Evolutionary conservation across 2,888 invertebrate species (phyloP).

Genomic region (Coecobrya sp.): DNA sequence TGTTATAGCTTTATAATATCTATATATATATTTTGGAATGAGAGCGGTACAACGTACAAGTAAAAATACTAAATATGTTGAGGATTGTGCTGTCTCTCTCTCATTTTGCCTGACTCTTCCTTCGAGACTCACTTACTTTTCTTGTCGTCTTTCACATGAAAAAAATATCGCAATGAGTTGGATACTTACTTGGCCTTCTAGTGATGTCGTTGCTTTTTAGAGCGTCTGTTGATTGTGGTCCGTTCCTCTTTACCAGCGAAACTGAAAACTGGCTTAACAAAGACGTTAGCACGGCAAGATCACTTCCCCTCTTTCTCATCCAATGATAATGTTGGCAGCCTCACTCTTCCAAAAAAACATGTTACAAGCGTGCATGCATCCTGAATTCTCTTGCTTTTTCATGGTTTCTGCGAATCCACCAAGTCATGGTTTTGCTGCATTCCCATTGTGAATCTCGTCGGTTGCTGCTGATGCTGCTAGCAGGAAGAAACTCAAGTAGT

Average conservation of each 20-base stretch:
- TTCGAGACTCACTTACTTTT: constrained; percentile 59
- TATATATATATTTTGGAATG: constrained; percentile 25
- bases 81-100: not conserved
- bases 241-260: constrained; percentile 43
- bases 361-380: not conserved
- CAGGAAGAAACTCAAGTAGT: constrained; percentile 53
- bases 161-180: constrained; percentile 44
- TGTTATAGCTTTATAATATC: not conserved
- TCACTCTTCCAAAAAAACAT: constrained; percentile 39
- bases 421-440: constrained; percentile 57
- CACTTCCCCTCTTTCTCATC: constrained; percentile 66
- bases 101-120: constrained; percentile 38
- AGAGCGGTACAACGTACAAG: not conserved
- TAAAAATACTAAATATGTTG: constrained; percentile 23
- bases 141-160: constrained; percentile 64
- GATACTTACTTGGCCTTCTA: constrained; percentile 42
- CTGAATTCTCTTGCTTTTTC: not conserved
- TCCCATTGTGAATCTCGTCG: not conserved
- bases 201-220: constrained; percentile 35
- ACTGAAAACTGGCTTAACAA: constrained; percentile 77
- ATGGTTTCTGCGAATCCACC: constrained; percentile 42
- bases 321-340: constrained; percentile 53
- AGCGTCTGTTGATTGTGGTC: constrained; percentile 69
- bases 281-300: constrained; percentile 75
- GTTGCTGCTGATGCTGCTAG: constrained; percentile 11